A percentile compares a stretch with the other conserved stretches of the same genome.
Evolutionary conservation across 2,888 invertebrate genomes (phyloP).

Genomic region (Chironomus riparius): DNA sequence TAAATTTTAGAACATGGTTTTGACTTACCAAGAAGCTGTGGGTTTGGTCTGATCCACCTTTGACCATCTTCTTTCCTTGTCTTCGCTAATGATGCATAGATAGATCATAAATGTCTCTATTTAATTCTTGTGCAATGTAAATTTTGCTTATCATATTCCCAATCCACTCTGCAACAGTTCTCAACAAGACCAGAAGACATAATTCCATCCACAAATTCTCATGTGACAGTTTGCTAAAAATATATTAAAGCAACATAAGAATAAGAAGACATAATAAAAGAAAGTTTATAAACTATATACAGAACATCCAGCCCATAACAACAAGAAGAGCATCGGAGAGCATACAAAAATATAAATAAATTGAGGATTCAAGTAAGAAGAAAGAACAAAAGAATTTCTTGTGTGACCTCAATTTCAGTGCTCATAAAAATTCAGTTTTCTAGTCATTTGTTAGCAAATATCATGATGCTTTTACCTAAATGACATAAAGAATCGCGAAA

Average conservation of each 20-base stretch:
- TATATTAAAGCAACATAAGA: background rate
- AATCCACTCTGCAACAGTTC: too few species aligned
- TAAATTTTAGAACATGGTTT: too few species aligned
- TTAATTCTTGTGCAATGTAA: too few species aligned
- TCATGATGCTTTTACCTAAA: background rate
- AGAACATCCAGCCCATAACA: background rate
- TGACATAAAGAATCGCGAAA: background rate
- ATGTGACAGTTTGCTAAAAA: background rate
- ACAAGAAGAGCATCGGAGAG: too few species aligned
- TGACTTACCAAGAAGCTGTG: too few species aligned
- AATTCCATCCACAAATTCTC: background rate
- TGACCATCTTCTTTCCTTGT: too few species aligned
- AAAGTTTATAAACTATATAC: background rate
- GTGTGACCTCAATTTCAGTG: background rate
- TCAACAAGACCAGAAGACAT: too few species aligned
- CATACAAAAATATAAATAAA: background rate
- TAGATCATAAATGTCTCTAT: too few species aligned
- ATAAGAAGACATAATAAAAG: background rate
- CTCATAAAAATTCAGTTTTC: background rate
- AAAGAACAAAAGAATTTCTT: background rate
- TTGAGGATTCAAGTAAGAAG: background rate
- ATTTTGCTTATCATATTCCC: too few species aligned
- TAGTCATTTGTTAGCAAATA: background rate
- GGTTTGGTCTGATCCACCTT: too few species aligned
- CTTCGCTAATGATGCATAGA: too few species aligned